These are phyloP conservation scores for Cabera pusaria DNA, from an alignment of 2,888 invertebrate genomes.

Conservation along the genomic window DNA sequence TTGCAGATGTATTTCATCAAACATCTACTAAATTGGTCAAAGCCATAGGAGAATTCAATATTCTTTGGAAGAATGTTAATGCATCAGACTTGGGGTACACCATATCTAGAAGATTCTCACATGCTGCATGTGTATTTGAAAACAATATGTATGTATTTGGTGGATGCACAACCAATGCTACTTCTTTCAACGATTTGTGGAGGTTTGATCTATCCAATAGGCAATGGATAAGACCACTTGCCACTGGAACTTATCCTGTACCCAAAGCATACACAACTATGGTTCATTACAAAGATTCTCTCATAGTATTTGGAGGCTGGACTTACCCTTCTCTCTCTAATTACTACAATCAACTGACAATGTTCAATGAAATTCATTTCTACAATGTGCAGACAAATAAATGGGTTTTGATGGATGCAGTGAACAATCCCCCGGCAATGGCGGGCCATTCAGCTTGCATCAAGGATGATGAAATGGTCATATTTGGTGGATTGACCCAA, in stretches of 20 bases:
- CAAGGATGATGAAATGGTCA: constrained; percentile 91
- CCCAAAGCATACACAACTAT: constrained; percentile 98
- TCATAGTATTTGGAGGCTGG: constrained; percentile 97
- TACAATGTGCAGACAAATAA: constrained; percentile 92
- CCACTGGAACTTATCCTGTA: constrained; percentile 94
- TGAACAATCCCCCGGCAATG: constrained; percentile 90
- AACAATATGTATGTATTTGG: constrained; percentile 98
- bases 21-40: constrained; percentile 89
- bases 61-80: constrained; percentile 88
- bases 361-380: constrained; percentile 96
- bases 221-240: constrained; percentile 92
- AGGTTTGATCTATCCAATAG: constrained; percentile 93
- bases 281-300: constrained; percentile 91
- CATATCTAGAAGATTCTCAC: constrained; percentile 96
- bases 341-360: constrained; percentile 91
- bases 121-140: constrained; percentile 92
- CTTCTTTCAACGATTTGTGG: constrained; percentile 99
- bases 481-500: constrained; percentile 89
- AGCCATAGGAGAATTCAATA: constrained; percentile 89
- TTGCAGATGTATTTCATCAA: constrained; percentile 90
- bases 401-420: constrained; percentile 88
- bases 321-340: constrained; percentile 95
- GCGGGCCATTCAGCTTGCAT: constrained; percentile 97
- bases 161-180: constrained; percentile 96
- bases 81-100: constrained; percentile 85